Percentiles rank a stretch among this genome's conserved stretches.
phyloP scores from a whole-genome alignment of 2,888 invertebrate genomes.

The Sarcophaga rosellei region DNA sequence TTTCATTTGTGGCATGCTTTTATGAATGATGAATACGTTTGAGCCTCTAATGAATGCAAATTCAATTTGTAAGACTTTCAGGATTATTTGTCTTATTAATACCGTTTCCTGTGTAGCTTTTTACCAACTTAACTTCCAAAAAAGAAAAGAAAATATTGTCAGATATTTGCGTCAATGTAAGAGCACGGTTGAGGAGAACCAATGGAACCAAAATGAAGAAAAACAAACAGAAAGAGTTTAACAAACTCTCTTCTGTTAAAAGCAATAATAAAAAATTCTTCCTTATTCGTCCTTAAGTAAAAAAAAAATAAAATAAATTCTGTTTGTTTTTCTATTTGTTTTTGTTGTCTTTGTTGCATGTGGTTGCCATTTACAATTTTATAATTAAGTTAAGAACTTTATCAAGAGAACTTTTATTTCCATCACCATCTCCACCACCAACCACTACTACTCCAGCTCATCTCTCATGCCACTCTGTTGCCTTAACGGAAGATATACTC shows the following conservation, averaged over 20 bases:
- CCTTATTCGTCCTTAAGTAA: conserved; percentile 35
- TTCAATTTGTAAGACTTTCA: conserved; percentile 64
- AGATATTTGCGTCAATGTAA: too few species aligned
- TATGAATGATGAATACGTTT: conserved; percentile 63
- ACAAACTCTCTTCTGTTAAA: conserved; percentile 48
- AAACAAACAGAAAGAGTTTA: conserved; percentile 22
- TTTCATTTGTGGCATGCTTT: conserved; percentile 51
- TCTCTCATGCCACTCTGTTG: neutral
- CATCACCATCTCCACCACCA: neutral
- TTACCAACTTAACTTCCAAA: conserved; percentile 16
- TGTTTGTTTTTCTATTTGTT: conserved; percentile 57
- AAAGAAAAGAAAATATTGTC: conserved; percentile 2
- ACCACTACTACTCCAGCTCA: conserved; percentile 43
- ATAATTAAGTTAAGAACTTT: conserved; percentile 77
- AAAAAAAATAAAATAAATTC: conserved; percentile 21
- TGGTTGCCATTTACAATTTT: conserved; percentile 74
- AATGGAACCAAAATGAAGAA: neutral
- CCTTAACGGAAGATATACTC: neutral
- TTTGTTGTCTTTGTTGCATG: conserved; percentile 69
- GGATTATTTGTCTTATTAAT: conserved; percentile 63
- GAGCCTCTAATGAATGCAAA: conserved; percentile 62
- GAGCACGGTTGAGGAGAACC: too few species aligned
- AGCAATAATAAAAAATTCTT: conserved; percentile 35
- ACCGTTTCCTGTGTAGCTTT: neutral
- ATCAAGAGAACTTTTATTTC: conserved; percentile 64